phyloP scores from a whole-genome alignment of 2,888 invertebrate species.

The Agrochola lota region DNA sequence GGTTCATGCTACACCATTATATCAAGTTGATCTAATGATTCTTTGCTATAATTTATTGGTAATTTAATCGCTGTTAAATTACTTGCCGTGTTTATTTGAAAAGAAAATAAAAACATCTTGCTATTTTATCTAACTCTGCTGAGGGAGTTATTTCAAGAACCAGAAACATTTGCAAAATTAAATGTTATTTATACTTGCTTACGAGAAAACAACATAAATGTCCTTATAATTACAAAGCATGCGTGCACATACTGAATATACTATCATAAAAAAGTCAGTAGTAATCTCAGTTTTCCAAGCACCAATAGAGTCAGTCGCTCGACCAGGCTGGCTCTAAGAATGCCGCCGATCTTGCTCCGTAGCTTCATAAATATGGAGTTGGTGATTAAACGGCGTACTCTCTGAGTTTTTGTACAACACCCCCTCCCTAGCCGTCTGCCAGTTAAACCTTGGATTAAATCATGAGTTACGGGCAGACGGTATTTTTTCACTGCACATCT shows the following conservation, averaged over 20 bases:
- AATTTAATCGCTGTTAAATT: slow-evolving; percentile 38
- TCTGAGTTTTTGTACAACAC: slow-evolving; percentile 78
- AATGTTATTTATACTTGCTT: slow-evolving; percentile 42
- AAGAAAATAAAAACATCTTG: slow-evolving; percentile 6
- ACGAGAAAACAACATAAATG: slow-evolving; percentile 50
- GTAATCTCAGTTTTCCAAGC: slow-evolving; percentile 71
- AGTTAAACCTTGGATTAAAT: slow-evolving; percentile 70
- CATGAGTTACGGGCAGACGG: slow-evolving; percentile 66
- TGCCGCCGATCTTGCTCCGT: slow-evolving; percentile 80
- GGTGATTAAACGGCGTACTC: slow-evolving; percentile 83
- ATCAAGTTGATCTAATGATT: slow-evolving; percentile 57
- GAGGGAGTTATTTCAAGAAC: neutral
- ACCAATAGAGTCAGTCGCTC: slow-evolving; percentile 63
- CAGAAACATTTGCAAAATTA: slow-evolving; percentile 36
- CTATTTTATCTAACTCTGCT: slow-evolving; percentile 11
- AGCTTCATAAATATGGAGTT: slow-evolving; percentile 88
- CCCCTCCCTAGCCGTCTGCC: slow-evolving; percentile 64
- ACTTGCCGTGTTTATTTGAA: neutral
- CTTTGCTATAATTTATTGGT: slow-evolving; percentile 54
- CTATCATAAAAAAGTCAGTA: slow-evolving; percentile 68
- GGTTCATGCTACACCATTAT: slow-evolving; percentile 64
- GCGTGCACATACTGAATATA: slow-evolving; percentile 54
- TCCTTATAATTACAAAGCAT: slow-evolving; percentile 49
- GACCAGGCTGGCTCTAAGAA: slow-evolving; percentile 80
- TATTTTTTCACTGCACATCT: slow-evolving; percentile 49